Base-by-base conservation (phyloP, 2,888 invertebrate genomes). In the Nymphalis urticae region DNA sequence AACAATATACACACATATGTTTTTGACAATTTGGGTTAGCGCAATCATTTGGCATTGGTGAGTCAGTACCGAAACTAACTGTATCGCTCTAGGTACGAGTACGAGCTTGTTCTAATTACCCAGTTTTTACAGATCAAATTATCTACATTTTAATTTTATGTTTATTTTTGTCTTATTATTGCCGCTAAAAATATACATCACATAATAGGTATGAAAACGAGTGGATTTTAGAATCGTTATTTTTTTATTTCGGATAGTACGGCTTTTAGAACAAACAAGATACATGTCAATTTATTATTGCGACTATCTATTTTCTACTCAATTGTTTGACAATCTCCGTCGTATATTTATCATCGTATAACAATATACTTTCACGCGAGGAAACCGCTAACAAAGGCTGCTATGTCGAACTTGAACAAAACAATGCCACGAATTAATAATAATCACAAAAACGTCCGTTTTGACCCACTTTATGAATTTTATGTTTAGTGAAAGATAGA, bases 51-150 rank as follows among this genome's bases (percentile, higher is more conserved):
- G 77, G 78, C 78, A 78, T 76, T 79, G 83, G 81, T 87, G 88
- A 90, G 80, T 89, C 88, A 88, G 82, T 80, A 78, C 75, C 76
- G 76, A 76, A 82, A 75, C 79, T 87, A 86, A 89, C 87, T 84
- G 87, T 86, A 81, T 80, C 80, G 74, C 78, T 82, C 83, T 87
- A 85, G 83, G 85, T 86, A 81, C 77, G 76, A 82, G 85, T 86
- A 81, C 77, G 76, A 82, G 80, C 79, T 80, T 83, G 90, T 79
- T 88, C 92, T 80, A 85, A 81, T 90, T 87, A 80, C 89, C 90
- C 79, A 90, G 86, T 87, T 91, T 85, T 84, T 83, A 82, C 79
- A 81, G 83, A 87, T 86, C 82, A 82, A 78, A 81, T 86, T 85
- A 86, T 84, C 82, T 82, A 83, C 80, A 83, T 73, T 72, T 70